Base-by-base conservation (phyloP, 2,888 invertebrate species). In the Strigamia maritima region DNA sequence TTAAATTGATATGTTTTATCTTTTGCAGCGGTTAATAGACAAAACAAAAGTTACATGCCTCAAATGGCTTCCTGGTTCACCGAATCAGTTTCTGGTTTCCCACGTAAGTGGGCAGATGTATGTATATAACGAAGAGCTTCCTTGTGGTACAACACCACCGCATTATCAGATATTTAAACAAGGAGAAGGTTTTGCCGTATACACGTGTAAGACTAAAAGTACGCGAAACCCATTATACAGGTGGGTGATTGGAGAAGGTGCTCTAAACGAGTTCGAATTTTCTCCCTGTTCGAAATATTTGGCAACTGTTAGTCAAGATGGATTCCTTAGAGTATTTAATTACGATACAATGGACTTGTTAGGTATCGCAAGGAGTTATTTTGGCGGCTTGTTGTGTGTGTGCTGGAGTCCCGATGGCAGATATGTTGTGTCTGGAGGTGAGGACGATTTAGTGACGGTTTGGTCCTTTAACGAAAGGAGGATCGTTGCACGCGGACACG, bases 361-460 rank as follows among this genome's bases (percentile, higher is more conserved):
- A 79, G 97, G 98, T 19, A 90, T 92, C 80, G 97, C 97, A 81
- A 90, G 97, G 82, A 98, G 98, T 83, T 99, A 98, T 87, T 99
- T 99, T 87, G 99, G 99, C 77, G 98, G 98, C 49, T 92, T 99
- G 84, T 88, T 98, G 70, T 98, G 98, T 87, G 97, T 98, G 2
- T 94, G 96, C 84, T 99, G 99, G 99, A 96, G 98, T 12, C 97
- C 97, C 0, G 98, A 99, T 86, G 93, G 94, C 75, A 92, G 93
- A 84, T 94, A 97, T 84, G 95, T 97, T 77, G 96, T 95, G 0
- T 95, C 96, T 0, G 99, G 99, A 0, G 99, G 99, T 4, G 99
- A 99, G 87, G 99, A 99, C 88, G 99, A 99, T 88, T 89, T 99
- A 80, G 94, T 99, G 77, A 98, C 98, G 0, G 94, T 99, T 49